A percentile compares a stretch with the other conserved stretches of the same genome.
Evolutionary conservation across 2,888 invertebrate genomes (phyloP).

Genomic region (Noctua janthe): DNA sequence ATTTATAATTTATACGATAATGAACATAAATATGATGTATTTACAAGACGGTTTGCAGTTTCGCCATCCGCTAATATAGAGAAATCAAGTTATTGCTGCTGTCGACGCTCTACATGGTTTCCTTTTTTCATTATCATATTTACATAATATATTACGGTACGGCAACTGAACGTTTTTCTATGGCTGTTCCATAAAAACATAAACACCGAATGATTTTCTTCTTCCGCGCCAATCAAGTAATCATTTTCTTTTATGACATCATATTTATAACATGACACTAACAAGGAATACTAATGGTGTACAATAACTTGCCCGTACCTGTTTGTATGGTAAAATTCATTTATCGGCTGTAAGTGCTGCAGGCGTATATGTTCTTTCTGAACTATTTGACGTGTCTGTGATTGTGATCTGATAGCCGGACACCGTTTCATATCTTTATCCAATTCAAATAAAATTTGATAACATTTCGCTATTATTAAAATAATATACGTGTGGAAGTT

Average conservation of each 20-base stretch:
- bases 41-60: constrained; percentile 10
- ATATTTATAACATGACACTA: constrained; percentile 60
- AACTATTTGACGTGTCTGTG: constrained; percentile 22
- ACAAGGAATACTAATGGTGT: constrained; percentile 68
- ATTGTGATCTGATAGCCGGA: constrained; percentile 19
- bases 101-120: constrained; percentile 4
- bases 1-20: constrained; percentile 18
- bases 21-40: constrained; percentile 25
- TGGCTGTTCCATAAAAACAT: constrained; percentile 25
- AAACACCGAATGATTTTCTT: constrained; percentile 34
- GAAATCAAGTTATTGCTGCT: constrained; percentile 32
- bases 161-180: constrained; percentile 24
- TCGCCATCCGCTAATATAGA: constrained; percentile 8
- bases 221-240: constrained; percentile 56
- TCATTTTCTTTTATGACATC: constrained; percentile 64
- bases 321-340: constrained; percentile 67
- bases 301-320: constrained; percentile 52
- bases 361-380: constrained; percentile 54
- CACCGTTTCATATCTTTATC: constrained; percentile 7
- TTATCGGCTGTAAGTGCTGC: constrained; percentile 52
- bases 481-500: not conserved
- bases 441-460: constrained; percentile 5
- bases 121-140: constrained; percentile 13
- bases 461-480: not conserved
- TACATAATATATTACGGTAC: constrained; percentile 14